Conservation (phyloP, 2,797 vertebrate genomes). For the Enteromius mattozi region DNA sequence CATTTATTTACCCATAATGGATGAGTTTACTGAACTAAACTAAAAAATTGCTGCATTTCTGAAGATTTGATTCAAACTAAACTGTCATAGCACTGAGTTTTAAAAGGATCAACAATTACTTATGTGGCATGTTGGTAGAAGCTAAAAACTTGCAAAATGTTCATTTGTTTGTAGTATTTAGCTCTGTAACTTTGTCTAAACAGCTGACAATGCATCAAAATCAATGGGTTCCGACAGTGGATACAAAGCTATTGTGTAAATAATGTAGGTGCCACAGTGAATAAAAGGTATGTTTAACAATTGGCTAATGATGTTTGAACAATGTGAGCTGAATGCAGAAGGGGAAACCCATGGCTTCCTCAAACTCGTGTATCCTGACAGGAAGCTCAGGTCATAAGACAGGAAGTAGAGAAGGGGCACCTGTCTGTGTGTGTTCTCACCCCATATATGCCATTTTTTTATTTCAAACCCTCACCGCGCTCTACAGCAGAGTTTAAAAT, state of each 20-base stretch:
- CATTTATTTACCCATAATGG: not conserved
- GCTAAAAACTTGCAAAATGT: not conserved
- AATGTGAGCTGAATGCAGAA: constrained; percentile 53
- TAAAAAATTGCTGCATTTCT: not conserved
- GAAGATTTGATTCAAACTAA: not conserved
- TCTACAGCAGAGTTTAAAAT: not conserved
- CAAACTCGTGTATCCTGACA: constrained; percentile 58
- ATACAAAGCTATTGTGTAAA: constrained; percentile 34
- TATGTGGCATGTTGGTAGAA: not conserved
- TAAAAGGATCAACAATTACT: not conserved
- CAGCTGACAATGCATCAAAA: constrained; percentile 10
- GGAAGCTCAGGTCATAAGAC: constrained; percentile 60
- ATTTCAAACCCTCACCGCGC: not conserved
- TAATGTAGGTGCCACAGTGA: constrained; percentile 38
- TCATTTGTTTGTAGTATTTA: not conserved
- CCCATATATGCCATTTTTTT: not conserved
- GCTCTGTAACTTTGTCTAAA: constrained; percentile 2
- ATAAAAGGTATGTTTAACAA: constrained; percentile 44
- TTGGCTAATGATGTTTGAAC: constrained; percentile 42
- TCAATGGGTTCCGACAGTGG: not conserved
- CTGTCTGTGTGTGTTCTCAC: constrained; percentile 49
- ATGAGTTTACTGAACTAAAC: not conserved
- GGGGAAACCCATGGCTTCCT: constrained; percentile 57
- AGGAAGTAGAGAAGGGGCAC: constrained; percentile 61
- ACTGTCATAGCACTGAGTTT: not conserved